Evolutionary conservation across 1,140 invertebrate species (phyloP).

Genomic region (Planococcus citri): DNA sequence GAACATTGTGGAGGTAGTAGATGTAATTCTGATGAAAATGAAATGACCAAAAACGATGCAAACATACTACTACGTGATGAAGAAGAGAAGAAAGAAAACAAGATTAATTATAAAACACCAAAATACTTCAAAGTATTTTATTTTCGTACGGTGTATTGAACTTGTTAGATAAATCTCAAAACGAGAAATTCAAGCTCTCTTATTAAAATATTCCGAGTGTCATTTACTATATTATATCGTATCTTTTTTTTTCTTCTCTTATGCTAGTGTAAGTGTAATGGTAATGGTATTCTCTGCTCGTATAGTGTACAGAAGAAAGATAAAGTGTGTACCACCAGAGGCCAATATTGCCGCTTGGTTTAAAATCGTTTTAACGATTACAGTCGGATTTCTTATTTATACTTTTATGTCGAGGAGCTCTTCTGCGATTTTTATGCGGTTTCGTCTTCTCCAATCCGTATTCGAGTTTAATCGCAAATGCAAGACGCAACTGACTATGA

Average conservation of each 20-base stretch:
- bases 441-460: too few relatives aligned
- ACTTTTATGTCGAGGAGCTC: too few relatives aligned
- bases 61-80: too few relatives aligned
- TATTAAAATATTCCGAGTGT: conserved; percentile 4
- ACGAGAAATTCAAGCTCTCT: conserved; percentile 18
- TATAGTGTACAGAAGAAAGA: not conserved
- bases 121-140: not conserved
- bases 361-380: not conserved
- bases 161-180: conserved; percentile 20
- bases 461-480: too few relatives aligned
- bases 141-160: conserved; percentile 18
- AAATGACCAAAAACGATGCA: too few relatives aligned
- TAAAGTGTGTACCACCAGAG: not conserved
- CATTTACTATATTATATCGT: conserved; percentile 4
- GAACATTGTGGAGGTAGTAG: too few relatives aligned
- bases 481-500: too few relatives aligned
- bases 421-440: too few relatives aligned
- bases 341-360: conserved; percentile 13
- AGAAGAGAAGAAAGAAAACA: not conserved
- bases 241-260: not conserved
- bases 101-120: not conserved
- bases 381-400: too few relatives aligned
- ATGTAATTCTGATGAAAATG: too few relatives aligned
- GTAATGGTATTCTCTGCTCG: not conserved
- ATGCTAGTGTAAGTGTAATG: not conserved